Percentiles rank a stretch among this genome's conserved stretches.
phyloP scores from a whole-genome alignment of 2,113 vertebrate genomes.

The Lepisosteus oculatus region DNA sequence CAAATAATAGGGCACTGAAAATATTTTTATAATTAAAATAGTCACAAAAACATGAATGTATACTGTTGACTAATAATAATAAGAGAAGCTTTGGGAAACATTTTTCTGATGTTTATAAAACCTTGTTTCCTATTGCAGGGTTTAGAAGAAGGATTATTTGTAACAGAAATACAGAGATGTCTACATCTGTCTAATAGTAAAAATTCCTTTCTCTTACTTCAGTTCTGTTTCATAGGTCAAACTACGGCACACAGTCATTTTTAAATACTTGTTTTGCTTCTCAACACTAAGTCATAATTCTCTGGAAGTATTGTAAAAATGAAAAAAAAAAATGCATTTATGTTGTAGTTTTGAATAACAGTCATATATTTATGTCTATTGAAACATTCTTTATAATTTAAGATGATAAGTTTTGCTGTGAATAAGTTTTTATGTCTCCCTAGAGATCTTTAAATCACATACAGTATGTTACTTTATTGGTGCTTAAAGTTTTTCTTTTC shows the following conservation, averaged over 20 bases:
- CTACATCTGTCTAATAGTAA: slow-evolving; percentile 32
- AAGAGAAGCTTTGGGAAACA: no score
- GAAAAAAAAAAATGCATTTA: slow-evolving; percentile 34
- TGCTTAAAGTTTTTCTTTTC: slow-evolving; percentile 39
- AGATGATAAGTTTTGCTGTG: slow-evolving; percentile 56
- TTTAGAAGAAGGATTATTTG: slow-evolving; percentile 4
- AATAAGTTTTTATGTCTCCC: slow-evolving; percentile 57
- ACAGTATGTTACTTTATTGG: slow-evolving; percentile 42
- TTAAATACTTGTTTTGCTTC: slow-evolving; percentile 48
- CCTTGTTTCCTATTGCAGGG: slow-evolving; percentile 6
- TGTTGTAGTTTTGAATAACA: slow-evolving; percentile 35
- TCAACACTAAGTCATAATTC: slow-evolving; percentile 44
- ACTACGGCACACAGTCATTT: slow-evolving; percentile 41
- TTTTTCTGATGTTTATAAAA: background rate
- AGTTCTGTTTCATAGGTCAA: slow-evolving; percentile 46
- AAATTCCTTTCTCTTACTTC: slow-evolving; percentile 38
- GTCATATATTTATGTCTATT: slow-evolving; percentile 49
- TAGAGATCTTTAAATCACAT: slow-evolving; percentile 52
- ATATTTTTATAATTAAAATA: background rate
- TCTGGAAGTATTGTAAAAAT: slow-evolving; percentile 46
- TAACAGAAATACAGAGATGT: slow-evolving; percentile 34
- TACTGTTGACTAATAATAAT: no score
- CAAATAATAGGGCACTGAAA: slow-evolving; percentile 8
- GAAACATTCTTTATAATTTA: slow-evolving; percentile 57
- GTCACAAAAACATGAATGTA: background rate